Percentiles rank a stretch among this genome's conserved stretches.
phyloP scores from a whole-genome alignment of 2,888 invertebrate genomes.

The Vesta saturnalis region DNA sequence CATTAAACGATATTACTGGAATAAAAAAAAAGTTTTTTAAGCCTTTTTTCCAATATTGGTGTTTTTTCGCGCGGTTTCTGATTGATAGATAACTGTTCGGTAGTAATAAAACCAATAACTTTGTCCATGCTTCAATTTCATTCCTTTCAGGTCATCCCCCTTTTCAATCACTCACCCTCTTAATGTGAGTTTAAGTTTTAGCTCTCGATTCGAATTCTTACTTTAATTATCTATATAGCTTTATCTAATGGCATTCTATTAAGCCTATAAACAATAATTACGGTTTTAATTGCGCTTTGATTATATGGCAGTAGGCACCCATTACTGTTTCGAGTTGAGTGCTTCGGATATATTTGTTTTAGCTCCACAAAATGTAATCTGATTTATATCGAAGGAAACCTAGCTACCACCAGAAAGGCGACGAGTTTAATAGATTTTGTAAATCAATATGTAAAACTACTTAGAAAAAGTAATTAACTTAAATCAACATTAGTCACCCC shows the following conservation, averaged over 20 bases:
- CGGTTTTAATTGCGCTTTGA: slow-evolving; percentile 46
- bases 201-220: slow-evolving; percentile 37
- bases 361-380: slow-evolving; percentile 19
- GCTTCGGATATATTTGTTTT: slow-evolving; percentile 24
- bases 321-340: slow-evolving; percentile 27
- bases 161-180: slow-evolving; percentile 41
- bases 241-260: slow-evolving; percentile 43
- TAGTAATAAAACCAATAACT: slow-evolving; percentile 48
- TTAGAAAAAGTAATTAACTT: neutral
- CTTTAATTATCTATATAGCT: slow-evolving; percentile 45
- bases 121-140: slow-evolving; percentile 22
- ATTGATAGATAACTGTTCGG: slow-evolving; percentile 47
- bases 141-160: slow-evolving; percentile 28
- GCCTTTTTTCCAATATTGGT: neutral
- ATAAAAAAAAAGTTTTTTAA: neutral
- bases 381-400: slow-evolving; percentile 21
- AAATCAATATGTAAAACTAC: neutral
- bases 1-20: neutral
- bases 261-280: slow-evolving; percentile 45
- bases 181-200: slow-evolving; percentile 47
- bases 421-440: neutral
- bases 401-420: neutral
- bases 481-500: neutral
- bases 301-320: slow-evolving; percentile 38
- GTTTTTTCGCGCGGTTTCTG: slow-evolving; percentile 7